Conservation (phyloP, 2,797 vertebrate species). For the Rhodeus uyekii region DNA sequence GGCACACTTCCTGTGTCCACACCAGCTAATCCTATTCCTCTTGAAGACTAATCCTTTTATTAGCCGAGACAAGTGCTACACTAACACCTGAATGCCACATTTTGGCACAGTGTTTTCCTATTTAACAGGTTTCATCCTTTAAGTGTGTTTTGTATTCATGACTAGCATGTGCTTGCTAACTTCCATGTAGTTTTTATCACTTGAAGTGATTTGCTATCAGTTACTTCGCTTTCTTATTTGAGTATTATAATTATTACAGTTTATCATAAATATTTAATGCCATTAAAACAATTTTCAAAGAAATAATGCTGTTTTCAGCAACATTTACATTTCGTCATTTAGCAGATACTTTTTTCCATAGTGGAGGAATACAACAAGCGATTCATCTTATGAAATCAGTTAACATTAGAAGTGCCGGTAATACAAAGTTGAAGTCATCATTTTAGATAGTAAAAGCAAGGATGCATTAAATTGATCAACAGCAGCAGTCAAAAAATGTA, state of each 20-base stretch:
- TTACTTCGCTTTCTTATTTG: neutral
- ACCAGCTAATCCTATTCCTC: constrained; percentile 44
- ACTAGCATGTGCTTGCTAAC: neutral
- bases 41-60: constrained; percentile 53
- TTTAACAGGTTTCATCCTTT: neutral
- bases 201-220: neutral
- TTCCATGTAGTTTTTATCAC: neutral
- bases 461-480: neutral
- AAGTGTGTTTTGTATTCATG: neutral
- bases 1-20: constrained; percentile 37
- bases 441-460: neutral
- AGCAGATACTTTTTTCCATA: neutral
- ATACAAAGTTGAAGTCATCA: neutral
- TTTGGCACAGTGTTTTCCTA: constrained; percentile 3
- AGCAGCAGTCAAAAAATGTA: neutral
- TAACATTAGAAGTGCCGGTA: neutral
- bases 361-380: neutral
- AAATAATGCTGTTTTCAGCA: neutral
- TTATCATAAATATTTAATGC: neutral
- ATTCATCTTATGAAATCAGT: neutral
- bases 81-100: constrained; percentile 35
- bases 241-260: neutral
- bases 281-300: too few relatives aligned
- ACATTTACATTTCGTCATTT: neutral
- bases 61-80: constrained; percentile 39